Base-by-base conservation (phyloP, 2,888 invertebrate genomes). In the Watsonalla cultraria region DNA sequence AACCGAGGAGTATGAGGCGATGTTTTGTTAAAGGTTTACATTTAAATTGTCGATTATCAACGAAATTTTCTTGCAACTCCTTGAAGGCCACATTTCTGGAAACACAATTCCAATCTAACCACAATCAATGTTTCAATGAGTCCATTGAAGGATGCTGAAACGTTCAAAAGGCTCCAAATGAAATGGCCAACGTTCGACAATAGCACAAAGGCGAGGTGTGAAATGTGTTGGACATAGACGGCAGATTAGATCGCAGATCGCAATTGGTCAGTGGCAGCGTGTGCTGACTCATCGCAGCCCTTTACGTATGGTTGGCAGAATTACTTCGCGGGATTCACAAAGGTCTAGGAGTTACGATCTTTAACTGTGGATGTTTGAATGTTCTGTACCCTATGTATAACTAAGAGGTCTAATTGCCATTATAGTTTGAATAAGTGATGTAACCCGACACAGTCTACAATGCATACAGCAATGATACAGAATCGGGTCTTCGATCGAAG, bases 271-370 rank as follows among this genome's bases (percentile, higher is more conserved):
- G 68, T 65, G 54, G 62, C 51, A n/a, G n/a, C 61, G 60, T 59
- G 48, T 55, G 72, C 69, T 64, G 71, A 70, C 54, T 72, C 70
- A 74, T 65, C 60, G 61, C 69, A 64, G 73, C 75, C 70, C 70
- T 62, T 62, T 61, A 46, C 39, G 66, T 73, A 75, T 59, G 62
- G 65, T 60, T 33, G 45, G 64, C 65, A 71, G 42, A 54, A 42
- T 42, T 42, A 42, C 37, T 8, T 37, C 37, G 9, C 42, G 42
- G 11, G 2, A 42, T 24, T 24, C 24, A 24, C 24, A 24, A 24
- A 24, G 37, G 37, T 35, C 37, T 37, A 6, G 37, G 24, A 24
- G 24, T 24, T 24, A 24, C 24, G 24, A 24, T 24, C 24, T 24
- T 24, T 24, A 24, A 1, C 4, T 24, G 4, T 24, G 24, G 24